A percentile compares a stretch with the other conserved stretches of the same genome.
These are phyloP conservation scores for Trachops cirrhosus DNA, from an alignment of 2,797 vertebrate genomes.

Conservation along the genomic window DNA sequence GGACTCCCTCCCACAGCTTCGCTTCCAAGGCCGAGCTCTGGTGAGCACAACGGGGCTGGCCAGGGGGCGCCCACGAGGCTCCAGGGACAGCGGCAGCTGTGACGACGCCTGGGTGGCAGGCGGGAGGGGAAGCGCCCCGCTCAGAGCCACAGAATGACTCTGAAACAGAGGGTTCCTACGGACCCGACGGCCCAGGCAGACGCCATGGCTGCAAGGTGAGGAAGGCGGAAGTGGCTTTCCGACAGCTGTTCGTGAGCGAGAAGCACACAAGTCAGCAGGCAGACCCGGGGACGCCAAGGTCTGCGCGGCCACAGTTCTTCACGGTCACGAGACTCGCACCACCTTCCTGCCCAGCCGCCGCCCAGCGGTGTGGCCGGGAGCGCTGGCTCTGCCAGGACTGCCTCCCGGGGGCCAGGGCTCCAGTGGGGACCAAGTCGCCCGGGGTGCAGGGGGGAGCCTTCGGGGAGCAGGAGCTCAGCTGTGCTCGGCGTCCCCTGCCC, in stretches of 20 bases:
- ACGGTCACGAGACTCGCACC: rapidly evolving
- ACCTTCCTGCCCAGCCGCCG: rapidly evolving
- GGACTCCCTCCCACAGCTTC: neutral
- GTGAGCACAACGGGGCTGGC: neutral
- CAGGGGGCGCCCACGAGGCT: neutral
- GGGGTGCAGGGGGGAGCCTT: too few species aligned
- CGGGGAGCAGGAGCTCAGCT: rapidly evolving
- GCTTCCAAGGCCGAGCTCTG: neutral
- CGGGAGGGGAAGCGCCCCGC: neutral
- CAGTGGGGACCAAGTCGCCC: rapidly evolving
- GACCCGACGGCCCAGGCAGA: rapidly evolving
- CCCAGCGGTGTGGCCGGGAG: rapidly evolving
- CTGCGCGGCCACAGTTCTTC: rapidly evolving
- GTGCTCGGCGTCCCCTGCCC: neutral
- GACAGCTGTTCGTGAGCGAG: neutral
- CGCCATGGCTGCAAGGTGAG: rapidly evolving
- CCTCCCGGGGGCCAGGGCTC: neutral
- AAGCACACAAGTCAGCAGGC: neutral
- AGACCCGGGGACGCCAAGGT: rapidly evolving
- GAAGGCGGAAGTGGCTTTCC: neutral
- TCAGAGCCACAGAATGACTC: rapidly evolving
- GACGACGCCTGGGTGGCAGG: rapidly evolving
- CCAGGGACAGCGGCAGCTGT: rapidly evolving
- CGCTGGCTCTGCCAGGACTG: neutral
- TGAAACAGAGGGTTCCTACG: rapidly evolving